Evolutionary conservation across 2,797 vertebrate species (phyloP).

Genomic region (Okamejei kenojei): DNA sequence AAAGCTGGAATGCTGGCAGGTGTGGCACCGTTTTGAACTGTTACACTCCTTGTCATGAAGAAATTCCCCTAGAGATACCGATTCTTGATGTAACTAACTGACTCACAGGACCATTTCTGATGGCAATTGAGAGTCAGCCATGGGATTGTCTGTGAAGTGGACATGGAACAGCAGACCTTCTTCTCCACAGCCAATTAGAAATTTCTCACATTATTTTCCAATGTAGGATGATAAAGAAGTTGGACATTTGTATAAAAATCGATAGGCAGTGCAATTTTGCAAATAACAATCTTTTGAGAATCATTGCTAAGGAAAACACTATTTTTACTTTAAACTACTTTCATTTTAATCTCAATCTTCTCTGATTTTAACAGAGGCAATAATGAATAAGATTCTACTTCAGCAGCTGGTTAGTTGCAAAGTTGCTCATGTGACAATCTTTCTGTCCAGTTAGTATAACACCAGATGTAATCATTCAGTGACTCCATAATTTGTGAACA

Average conservation of each 20-base stretch:
- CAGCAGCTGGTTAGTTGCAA: not conserved
- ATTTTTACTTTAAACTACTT: not conserved
- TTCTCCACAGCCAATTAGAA: too few species aligned
- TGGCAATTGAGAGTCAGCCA: too few species aligned
- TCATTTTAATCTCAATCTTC: constrained; percentile 19
- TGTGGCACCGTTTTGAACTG: too few species aligned
- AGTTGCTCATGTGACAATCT: not conserved
- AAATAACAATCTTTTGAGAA: not conserved
- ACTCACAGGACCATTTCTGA: too few species aligned
- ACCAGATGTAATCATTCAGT: not conserved
- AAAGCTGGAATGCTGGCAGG: not conserved
- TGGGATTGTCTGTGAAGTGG: too few species aligned
- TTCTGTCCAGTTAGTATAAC: not conserved
- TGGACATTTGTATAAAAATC: not conserved
- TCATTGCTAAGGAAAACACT: constrained; percentile 13
- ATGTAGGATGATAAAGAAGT: not conserved
- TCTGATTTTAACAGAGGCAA: not conserved
- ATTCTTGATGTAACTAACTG: too few species aligned
- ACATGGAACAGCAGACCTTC: too few species aligned
- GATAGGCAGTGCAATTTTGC: not conserved
- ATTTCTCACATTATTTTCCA: not conserved
- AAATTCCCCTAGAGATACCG: too few species aligned
- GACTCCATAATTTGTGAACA: not conserved
- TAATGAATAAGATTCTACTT: not conserved
- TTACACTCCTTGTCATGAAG: too few species aligned